Evolutionary conservation across 1,140 invertebrate genomes (phyloP).

Genomic region (Anastrepha ludens): DNA sequence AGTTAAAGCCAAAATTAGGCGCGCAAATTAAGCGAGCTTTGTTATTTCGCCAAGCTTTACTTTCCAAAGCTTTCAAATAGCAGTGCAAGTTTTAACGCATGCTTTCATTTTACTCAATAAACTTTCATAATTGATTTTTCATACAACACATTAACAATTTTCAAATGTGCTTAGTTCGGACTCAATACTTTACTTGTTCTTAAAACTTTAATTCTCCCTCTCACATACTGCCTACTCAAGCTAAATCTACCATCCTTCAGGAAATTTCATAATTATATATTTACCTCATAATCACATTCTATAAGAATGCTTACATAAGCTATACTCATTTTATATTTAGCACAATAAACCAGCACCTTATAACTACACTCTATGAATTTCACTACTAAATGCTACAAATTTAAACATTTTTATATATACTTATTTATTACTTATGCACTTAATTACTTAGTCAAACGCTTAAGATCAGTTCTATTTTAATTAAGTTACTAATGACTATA

Average conservation of each 20-base stretch:
- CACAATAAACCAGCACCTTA: constrained; percentile 45
- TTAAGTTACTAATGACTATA: constrained; percentile 28
- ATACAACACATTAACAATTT: constrained; percentile 18
- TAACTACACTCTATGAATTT: constrained; percentile 28
- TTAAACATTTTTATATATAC: constrained; percentile 24
- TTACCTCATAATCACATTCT: constrained; percentile 21
- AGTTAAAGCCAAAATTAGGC: too few species aligned
- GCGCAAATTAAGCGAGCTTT: too few species aligned
- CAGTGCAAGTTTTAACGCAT: neutral
- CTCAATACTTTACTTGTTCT: neutral
- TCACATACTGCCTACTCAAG: neutral
- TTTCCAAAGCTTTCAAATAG: too few species aligned
- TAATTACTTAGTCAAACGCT: constrained; percentile 46
- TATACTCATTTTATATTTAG: constrained; percentile 21
- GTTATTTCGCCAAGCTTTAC: too few species aligned
- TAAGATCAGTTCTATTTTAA: constrained; percentile 48
- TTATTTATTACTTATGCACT: neutral
- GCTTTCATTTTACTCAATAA: constrained; percentile 19
- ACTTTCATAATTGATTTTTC: constrained; percentile 34
- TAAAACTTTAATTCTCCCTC: neutral
- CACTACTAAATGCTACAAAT: constrained; percentile 38
- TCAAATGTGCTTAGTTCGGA: neutral
- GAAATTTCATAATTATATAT: neutral
- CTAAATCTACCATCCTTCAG: neutral
- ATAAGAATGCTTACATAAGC: constrained; percentile 33